Evolutionary conservation across 2,113 vertebrate genomes (phyloP), one percentile per base, ranked within the genome.

Genomic region (Girardinichthys multiradiatus): DNA sequence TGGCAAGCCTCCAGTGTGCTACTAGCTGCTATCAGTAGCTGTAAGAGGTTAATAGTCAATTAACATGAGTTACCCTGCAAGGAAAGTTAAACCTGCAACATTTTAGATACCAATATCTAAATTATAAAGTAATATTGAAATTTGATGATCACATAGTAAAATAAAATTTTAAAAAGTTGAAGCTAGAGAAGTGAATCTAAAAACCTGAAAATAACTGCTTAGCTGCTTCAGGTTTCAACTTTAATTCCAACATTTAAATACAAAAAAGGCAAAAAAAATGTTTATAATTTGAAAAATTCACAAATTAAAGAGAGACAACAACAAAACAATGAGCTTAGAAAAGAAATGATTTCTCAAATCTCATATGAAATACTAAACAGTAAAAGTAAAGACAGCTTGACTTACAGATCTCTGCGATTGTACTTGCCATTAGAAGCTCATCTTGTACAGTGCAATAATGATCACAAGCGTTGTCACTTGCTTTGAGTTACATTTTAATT

Each of bases 1-100:
- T 8, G 19, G 48, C 19, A 54, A 24, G 48, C 48, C 9, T 54
- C n/a, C 21, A 54, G 21, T 10, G 10, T n/a, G 24, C 24, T 54
- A n/a, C 48, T n/a, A 21, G 21, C 48, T 54, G 24, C 48, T 24
- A n/a, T 54, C 48, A 54, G 21, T 10, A 8, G 24, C 24, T 54
- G 19, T 54, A 54, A 54, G 17, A 54, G 48, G 48, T 54, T 54
- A 54, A 54, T 24, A 54, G 48, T n/a, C 10, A 54, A 54, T 54
- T 54, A 54, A 54, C 42, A 45, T 45, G 4, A 15, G 42, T 4
- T 45, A 45, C 21, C 21, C 48, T 51, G 54, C 61, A 64, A 75
- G 24, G 39, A 80, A 61, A 59, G 60, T 69, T 74, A 74, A 62
- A 57, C 58, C 39, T 62, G 63, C n/a, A 65, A 69, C 37, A 57